Evolutionary conservation across 1,140 invertebrate species (phyloP), one percentile per base, ranked within the genome.

Genomic region (Panagrolaimus sp.): DNA sequence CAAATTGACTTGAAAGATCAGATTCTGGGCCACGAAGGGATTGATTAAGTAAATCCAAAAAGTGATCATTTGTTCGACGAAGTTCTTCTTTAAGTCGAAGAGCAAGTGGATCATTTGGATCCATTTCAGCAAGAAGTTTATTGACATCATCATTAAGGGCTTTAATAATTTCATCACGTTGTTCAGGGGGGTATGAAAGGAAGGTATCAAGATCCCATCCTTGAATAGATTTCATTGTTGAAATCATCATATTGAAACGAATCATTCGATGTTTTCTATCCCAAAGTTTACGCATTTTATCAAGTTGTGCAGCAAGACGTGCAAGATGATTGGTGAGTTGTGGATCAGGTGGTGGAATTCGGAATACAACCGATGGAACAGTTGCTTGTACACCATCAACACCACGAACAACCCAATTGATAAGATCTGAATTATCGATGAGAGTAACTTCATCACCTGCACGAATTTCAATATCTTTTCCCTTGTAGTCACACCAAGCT

Each of bases 181-280:
- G 92, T 77, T 93, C 91, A 9, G 92, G 90, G 61, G 93, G 94
- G 89, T 98, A 94, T 2, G 91, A 91, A 75, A 95, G 87, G 84
- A 97, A 97, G 38, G 78, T 83, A 11, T 84, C 89, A 69, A 96
- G 87, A 82, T 96, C 93, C 93, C 93, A 97, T 71, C 90, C 90
- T 83, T 94, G 77, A 42, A 82, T 82, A 23, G 77, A 77, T 48
- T 93, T 92, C 78, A 98, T 96, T 25, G 95, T 98, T 20, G 94
- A 93, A 81, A 97, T 92, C 71, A 98, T 95, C 92, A 97, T 97
- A 80, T 96, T 96, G 83, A 94, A 92, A 25, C 93, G 85, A 85
- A 97, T 88, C 68, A 92, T 87, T 47, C 94, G 86, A 80, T 98
- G 92, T 83, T 96, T 96, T 80, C 92, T 90, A 82, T 95, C 92